phyloP scores from a whole-genome alignment of 1,140 invertebrate genomes.

The Adoxophyes honmai region DNA sequence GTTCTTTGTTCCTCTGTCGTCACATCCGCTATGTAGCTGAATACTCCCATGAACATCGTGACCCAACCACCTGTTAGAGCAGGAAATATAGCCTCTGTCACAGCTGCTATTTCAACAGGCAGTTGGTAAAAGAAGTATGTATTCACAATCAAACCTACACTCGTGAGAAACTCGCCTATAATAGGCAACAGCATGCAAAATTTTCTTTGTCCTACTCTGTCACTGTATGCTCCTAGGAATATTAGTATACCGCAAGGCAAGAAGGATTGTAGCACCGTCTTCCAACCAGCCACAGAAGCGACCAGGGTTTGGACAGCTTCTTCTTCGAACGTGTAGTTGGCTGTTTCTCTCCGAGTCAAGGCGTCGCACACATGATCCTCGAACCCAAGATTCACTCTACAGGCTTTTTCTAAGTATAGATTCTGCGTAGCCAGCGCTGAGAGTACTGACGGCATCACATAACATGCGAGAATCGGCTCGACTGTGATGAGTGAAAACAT shows the following conservation, averaged over 20 bases:
- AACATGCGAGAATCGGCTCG: constrained; percentile 87
- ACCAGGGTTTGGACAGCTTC: constrained; percentile 86
- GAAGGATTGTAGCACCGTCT: constrained; percentile 86
- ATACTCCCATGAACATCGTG: constrained; percentile 92
- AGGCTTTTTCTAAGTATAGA: constrained; percentile 90
- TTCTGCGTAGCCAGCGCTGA: constrained; percentile 88
- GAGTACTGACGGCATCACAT: constrained; percentile 88
- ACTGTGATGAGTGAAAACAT: constrained; percentile 85
- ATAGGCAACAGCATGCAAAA: constrained; percentile 91
- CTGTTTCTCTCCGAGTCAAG: constrained; percentile 82
- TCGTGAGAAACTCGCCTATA: constrained; percentile 87
- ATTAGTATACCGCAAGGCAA: constrained; percentile 86
- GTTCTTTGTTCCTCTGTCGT: constrained; percentile 89
- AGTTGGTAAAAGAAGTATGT: constrained; percentile 87
- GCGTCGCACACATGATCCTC: constrained; percentile 84
- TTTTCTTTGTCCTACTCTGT: constrained; percentile 85
- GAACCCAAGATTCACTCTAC: constrained; percentile 86
- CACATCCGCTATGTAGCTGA: constrained; percentile 92
- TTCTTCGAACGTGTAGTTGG: constrained; percentile 84
- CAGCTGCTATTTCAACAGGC: constrained; percentile 87
- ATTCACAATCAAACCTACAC: constrained; percentile 86
- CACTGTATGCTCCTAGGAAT: constrained; percentile 88
- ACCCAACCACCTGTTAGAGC: constrained; percentile 91
- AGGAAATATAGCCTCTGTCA: constrained; percentile 87
- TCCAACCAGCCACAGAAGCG: constrained; percentile 88